Conservation (phyloP, 2,888 invertebrate species). For the Villa cingulata region DNA sequence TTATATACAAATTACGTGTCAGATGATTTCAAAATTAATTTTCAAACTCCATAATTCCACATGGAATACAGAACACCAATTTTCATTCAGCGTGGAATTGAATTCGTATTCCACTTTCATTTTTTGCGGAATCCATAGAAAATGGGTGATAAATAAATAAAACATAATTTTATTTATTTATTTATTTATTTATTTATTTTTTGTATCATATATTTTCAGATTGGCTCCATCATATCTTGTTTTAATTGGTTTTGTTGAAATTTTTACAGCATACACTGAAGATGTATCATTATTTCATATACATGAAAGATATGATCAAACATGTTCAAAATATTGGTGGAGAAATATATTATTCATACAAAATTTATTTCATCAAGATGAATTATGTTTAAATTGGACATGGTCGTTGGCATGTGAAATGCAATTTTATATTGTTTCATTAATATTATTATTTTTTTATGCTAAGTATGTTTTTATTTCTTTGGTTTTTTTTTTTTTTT, state of each 20-base stretch:
- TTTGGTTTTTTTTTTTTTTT: too few species aligned
- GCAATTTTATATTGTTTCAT: conserved; percentile 33
- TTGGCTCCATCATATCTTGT: conserved; percentile 32
- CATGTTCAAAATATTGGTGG: conserved; percentile 34
- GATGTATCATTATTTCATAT: conserved; percentile 34
- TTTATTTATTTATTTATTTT: not conserved
- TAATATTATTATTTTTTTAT: conserved; percentile 28
- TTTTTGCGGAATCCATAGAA: too few species aligned
- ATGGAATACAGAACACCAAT: too few species aligned
- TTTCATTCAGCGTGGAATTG: too few species aligned
- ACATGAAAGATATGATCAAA: conserved; percentile 32
- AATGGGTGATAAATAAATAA: too few species aligned
- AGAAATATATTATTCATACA: conserved; percentile 34
- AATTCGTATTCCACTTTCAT: too few species aligned
- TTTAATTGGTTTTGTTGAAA: conserved; percentile 27
- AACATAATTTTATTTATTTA: too few species aligned
- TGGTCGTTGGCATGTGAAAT: conserved; percentile 38
- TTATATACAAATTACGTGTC: too few species aligned
- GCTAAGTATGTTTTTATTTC: conserved; percentile 23
- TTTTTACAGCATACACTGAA: conserved; percentile 29
- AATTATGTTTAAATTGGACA: conserved; percentile 37
- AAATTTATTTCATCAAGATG: conserved; percentile 30
- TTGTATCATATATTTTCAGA: conserved; percentile 15
- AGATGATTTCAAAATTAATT: too few species aligned
- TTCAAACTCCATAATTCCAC: too few species aligned